Base-by-base conservation (phyloP, 1,140 invertebrate genomes). In the Antheraea pernyi region DNA sequence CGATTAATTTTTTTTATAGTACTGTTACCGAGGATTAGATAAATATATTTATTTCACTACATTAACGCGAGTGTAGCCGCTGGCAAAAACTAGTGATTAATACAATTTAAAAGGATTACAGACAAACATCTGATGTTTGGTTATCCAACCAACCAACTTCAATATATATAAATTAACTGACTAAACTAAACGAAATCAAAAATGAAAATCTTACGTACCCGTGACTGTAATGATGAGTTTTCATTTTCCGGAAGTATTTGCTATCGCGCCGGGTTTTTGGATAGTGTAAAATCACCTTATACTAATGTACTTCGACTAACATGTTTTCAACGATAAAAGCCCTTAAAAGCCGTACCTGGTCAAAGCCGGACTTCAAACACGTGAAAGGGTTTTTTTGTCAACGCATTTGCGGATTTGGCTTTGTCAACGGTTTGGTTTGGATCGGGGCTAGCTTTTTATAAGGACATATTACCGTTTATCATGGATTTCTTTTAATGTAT, bases 321-420 rank as follows among this genome's bases (percentile, higher is more conserved):
- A 36, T 63, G 30, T 37, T 36, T 19, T 42, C 13, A 10, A 39
- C 10, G 11, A 8, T 65, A 18, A 65, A 65, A 65, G 19, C 42
- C 64, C 2, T 7, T 60, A n/a, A 65, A 65, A 65, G 64, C 39
- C n/a, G 39, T 18, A 48, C 8, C 8, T 18, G 39, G n/a, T 65
- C 37, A 48, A 48, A 65, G 16, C 37, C 30, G 16, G 39, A 19
- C 46, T 53, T 53, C 11, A 53, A 53, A 53, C 16, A 53, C 46
- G 11, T 53, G 16, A 53, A 53, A 53, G 46, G 46, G 46, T 16
- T 53, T 53, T n/a, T 48, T 48, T 65, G 39, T 65, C 61, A 63
- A 63, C 37, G n/a, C 16, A 30, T 63, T 63, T 63, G 22, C 36
- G 61, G 61, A 37, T 63, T 63, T 37, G 30, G 22, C n/a, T 63